Evolutionary conservation across 1,140 invertebrate genomes (phyloP), one percentile per base, ranked within the genome.

Genomic region (Oryctes rhinoceros): DNA sequence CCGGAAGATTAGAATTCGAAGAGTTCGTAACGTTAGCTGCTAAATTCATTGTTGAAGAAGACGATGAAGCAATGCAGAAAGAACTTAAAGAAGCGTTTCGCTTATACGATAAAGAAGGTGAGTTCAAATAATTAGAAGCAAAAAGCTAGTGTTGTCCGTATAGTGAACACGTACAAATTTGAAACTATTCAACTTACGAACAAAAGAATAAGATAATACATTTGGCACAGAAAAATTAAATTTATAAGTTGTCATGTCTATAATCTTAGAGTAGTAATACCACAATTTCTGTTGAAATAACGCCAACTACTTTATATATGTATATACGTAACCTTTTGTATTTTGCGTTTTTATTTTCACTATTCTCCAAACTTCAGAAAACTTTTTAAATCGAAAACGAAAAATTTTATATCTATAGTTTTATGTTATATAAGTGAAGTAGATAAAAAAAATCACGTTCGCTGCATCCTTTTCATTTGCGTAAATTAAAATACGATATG

Each of bases 1-100:
- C 96, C 71, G 97, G 97, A 71, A 93, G 96, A 85, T 90, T 98
- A 82, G 97, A 98, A 89, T 98, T 98, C 88, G 95, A 95, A 82
- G 97, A 98, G 89, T 98, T 98, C 90, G 93, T 98, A 35, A 95
- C 96, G 71, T 90, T 98, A 83, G 96, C 96, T 39, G 95, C 96
- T 83, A 96, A 97, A 89, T 98, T 97, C 90, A 96, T 97, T 87
- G 95, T 97, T 87, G 96, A 98, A 89, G 96, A 97, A 87, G 97
- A 98, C 86, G 95, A 95, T 81, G 97, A 98, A 89, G 96, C 94
- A 76, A 93, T 96, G 91, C 93, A 95, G 86, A 97, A 98, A 88
- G 96, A 98, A 88, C 91, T 98, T 65, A 92, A 96, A 83, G 96
- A 98, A 91, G 96, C 96, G 39, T 98, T 98, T 88, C 90, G 93